These are phyloP conservation scores for Albula goreensis DNA, from an alignment of 2,113 vertebrate species.

Conservation along the genomic window DNA sequence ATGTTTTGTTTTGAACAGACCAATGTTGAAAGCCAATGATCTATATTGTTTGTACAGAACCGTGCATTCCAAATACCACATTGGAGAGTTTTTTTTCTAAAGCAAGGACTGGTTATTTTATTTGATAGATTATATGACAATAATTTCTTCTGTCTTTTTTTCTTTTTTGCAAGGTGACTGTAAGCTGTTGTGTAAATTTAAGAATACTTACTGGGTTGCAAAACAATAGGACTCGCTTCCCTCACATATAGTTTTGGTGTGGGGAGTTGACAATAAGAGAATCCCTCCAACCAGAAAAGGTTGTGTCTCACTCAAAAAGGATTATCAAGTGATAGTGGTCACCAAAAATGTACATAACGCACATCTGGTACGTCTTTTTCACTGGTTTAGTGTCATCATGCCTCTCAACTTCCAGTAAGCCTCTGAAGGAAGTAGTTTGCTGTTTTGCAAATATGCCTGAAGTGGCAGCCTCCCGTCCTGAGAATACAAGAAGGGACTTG, in stretches of 20 bases:
- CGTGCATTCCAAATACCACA: conserved; percentile 83
- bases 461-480: conserved; percentile 52
- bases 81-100: conserved; percentile 63
- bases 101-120: conserved; percentile 83
- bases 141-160: conserved; percentile 60
- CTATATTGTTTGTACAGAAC: conserved; percentile 80
- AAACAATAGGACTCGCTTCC: conserved; percentile 57
- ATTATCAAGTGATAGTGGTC: conserved; percentile 73
- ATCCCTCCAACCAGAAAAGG: conserved; percentile 65
- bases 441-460: conserved; percentile 55
- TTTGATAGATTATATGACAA: conserved; percentile 67
- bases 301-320: conserved; percentile 65
- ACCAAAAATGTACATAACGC: conserved; percentile 77
- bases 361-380: conserved; percentile 70
- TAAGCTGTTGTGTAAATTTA: conserved; percentile 91
- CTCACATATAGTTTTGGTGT: conserved; percentile 60
- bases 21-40: conserved; percentile 81
- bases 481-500: conserved; percentile 59
- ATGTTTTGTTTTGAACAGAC: conserved; percentile 69
- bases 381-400: conserved; percentile 64
- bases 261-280: conserved; percentile 55
- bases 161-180: conserved; percentile 71
- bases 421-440: conserved; percentile 68
- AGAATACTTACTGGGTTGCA: conserved; percentile 76
- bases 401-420: conserved; percentile 64